Base-by-base conservation (phyloP, 2,888 invertebrate genomes). In the Scaptodrosophila latifasciaeformis region DNA sequence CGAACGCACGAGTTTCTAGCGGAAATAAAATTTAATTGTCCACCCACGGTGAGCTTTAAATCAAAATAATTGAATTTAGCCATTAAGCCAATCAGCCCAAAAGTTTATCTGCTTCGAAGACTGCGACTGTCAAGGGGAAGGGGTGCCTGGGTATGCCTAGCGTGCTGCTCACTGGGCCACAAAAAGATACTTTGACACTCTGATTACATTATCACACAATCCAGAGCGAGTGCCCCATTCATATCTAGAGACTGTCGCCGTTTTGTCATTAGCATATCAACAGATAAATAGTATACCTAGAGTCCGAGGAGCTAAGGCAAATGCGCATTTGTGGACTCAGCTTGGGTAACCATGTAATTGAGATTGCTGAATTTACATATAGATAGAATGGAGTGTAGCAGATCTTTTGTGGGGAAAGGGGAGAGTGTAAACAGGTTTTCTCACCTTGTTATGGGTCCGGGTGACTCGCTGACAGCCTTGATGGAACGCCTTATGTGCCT, bases 391-490 rank as follows among this genome's bases (percentile, higher is more conserved):
- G n/a, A n/a, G n/a, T n/a, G n/a, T n/a, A n/a, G n/a, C n/a, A n/a
- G n/a, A n/a, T n/a, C n/a, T n/a, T n/a, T n/a, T n/a, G 1, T 18
- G 10, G 10, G 18, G 10, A 39, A 39, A 13, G 10, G 39, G 17
- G 35, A 5, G 13, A 6, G 13, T 5, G 35, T 35, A n/a, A n/a
- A 5, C 35, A 35, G 18, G 10, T 9, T 42, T 19, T n/a, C 82
- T 84, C 65, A 87, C 86, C 86, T 84, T 31, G 85, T 85, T 35
- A 87, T 80, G 37, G 84, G 82, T 39, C 86, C 86, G 19, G 86
- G 85, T 35, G 86, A 86, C 66, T 87, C 86, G 65, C 85, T 86
- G 63, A 86, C 86, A 39, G 85, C 86, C 62, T 86, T 86, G 18
- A 87, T 72, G 39, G 86, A 86, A 67, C 85, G 77, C 57, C 86